Evolutionary conservation across 2,113 vertebrate genomes (phyloP).

Genomic region (Mustela nigripes): DNA sequence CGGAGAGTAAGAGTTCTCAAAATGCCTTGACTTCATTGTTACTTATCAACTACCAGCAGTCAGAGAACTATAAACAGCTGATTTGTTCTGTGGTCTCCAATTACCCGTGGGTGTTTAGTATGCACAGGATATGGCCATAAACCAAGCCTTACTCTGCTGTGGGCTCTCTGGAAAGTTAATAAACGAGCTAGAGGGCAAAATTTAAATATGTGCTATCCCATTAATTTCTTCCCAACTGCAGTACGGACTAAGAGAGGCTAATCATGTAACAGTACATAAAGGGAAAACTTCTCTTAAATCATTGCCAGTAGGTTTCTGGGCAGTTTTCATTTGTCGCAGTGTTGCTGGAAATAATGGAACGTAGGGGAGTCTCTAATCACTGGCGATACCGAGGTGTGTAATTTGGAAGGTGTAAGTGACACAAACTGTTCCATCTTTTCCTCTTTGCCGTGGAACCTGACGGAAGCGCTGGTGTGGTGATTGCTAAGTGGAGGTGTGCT

Average conservation of each 20-base stretch:
- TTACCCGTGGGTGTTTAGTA: slow-evolving; percentile 81
- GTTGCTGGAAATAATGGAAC: neutral
- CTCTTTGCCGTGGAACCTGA: neutral
- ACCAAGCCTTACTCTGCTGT: slow-evolving; percentile 82
- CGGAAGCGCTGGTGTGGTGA: neutral
- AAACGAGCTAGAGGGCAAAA: slow-evolving; percentile 82
- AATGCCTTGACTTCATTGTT: slow-evolving; percentile 83
- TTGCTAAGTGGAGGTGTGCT: slow-evolving; percentile 9
- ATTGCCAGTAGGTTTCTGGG: slow-evolving; percentile 49
- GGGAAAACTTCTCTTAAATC: slow-evolving; percentile 78
- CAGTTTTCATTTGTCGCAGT: slow-evolving; percentile 46
- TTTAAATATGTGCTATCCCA: slow-evolving; percentile 85
- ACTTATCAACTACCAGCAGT: slow-evolving; percentile 78
- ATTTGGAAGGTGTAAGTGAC: neutral
- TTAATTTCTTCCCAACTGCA: slow-evolving; percentile 85
- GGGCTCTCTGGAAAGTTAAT: slow-evolving; percentile 87
- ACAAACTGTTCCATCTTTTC: neutral
- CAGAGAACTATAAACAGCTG: slow-evolving; percentile 79
- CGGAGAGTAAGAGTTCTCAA: slow-evolving; percentile 73
- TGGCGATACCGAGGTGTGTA: neutral
- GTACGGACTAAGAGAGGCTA: slow-evolving; percentile 77
- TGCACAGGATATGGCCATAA: slow-evolving; percentile 83
- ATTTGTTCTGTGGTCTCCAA: slow-evolving; percentile 79
- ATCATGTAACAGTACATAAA: slow-evolving; percentile 77
- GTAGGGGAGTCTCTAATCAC: neutral